phyloP scores from a whole-genome alignment of 2,113 vertebrate genomes.

The Rhabdomys dilectus region DNA sequence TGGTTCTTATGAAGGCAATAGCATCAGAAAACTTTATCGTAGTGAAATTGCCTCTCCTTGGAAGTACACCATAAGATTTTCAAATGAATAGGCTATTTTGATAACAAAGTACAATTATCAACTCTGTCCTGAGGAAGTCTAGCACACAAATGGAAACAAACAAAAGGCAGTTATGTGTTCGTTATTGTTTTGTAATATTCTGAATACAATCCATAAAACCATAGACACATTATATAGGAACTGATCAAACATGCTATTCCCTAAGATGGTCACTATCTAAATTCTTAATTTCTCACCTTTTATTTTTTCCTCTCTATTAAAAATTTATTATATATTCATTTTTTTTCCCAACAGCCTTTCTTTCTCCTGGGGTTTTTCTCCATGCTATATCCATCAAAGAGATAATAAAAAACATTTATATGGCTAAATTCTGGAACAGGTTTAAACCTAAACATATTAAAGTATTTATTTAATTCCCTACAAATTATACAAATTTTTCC shows the following conservation, averaged over 20 bases:
- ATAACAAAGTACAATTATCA: conserved; percentile 22
- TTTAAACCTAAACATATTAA: neutral
- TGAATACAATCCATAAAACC: conserved; percentile 25
- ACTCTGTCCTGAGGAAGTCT: neutral
- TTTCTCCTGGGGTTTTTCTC: neutral
- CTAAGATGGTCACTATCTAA: neutral
- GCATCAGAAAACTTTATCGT: conserved; percentile 51
- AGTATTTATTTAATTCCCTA: conserved; percentile 31
- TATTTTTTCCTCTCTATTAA: neutral
- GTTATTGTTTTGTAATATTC: neutral
- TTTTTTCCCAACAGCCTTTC: neutral
- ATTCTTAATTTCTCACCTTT: conserved; percentile 10
- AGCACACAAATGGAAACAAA: conserved; percentile 44
- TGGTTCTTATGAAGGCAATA: conserved; percentile 50
- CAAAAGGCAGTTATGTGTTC: conserved; percentile 11
- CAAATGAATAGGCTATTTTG: neutral
- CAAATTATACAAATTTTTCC: too few relatives aligned
- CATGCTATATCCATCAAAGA: neutral
- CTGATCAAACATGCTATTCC: neutral
- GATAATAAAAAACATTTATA: neutral
- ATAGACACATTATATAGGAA: neutral
- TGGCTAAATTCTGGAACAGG: neutral
- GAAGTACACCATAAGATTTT: conserved; percentile 26
- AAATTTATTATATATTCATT: neutral
- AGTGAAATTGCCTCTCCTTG: conserved; percentile 43